Base-by-base conservation (phyloP, 37 sponge, comb jelly and placozoan species). In the Ianthella basta region DNA sequence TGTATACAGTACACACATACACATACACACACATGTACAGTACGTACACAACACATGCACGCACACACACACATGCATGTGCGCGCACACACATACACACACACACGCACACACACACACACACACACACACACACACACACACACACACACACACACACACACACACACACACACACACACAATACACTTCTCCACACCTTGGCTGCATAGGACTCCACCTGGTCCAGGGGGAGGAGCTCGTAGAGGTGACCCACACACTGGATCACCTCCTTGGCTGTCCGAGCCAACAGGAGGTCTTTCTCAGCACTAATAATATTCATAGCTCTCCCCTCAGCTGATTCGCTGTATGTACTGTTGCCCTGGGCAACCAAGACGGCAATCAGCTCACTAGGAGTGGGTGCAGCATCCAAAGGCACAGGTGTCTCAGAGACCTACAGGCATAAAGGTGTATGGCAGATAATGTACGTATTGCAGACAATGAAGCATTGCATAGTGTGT, bases 71-170 rank as follows among this genome's bases (percentile, higher is more conserved):
- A n/a, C 37, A 73, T 68, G 25, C 19, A 27, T 23, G 14, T 15
- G 33, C 70, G 25, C 14, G 25, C 23, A 68, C 14, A n/a, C 70
- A 24, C 25, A 27, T 68, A 27, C 14, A 15, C 27, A 68, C 14
- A 68, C 70, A 36, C 15, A 75, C 29, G 15, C 25, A 75, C 77
- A 15, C 44, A 36, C 81, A 0, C 13, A 25, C 55, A 55, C 30
- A 79, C 33, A 2, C 34, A 13, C 34, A 14, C 59, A 83, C 83
- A 83, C 40, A 82, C 83, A 65, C 66, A 55, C 60, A 56, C 81
- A 80, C 81, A 56, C 81, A 55, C 81, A 80, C 81, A 55, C 80
- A 55, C 81, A 80, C 60, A 55, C 81, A 80, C 81, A 56, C 60
- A 56, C 81, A 80, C 81, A 55, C 60, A 55, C 60, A 57, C 81